phyloP scores from a whole-genome alignment of 2,888 invertebrate genomes.

The Argyresthia goedartella region DNA sequence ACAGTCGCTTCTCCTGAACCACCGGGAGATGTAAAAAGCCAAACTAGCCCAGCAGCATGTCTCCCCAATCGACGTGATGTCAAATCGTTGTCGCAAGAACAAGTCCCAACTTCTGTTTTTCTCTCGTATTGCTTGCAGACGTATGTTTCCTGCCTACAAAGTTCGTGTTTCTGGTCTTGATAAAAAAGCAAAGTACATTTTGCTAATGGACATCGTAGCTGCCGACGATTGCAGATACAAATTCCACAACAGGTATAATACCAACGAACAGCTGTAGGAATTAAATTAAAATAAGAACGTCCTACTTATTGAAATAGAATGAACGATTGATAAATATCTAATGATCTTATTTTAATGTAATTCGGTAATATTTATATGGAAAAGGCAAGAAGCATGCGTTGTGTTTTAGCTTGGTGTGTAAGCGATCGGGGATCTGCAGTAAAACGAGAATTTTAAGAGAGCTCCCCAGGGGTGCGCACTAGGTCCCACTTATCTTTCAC shows the following conservation, averaged over 20 bases:
- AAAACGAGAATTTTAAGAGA: slow-evolving; percentile 8
- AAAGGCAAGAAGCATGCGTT: slow-evolving; percentile 80
- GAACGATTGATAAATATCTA: slow-evolving; percentile 10
- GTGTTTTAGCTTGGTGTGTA: slow-evolving; percentile 27
- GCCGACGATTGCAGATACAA: slow-evolving; percentile 99
- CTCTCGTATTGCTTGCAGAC: slow-evolving; percentile 81
- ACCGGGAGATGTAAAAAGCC: slow-evolving; percentile 39
- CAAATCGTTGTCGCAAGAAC: slow-evolving; percentile 64
- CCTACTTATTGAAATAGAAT: background rate
- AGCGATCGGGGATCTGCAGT: slow-evolving; percentile 51
- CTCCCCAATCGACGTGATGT: slow-evolving; percentile 64
- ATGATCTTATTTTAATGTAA: slow-evolving; percentile 65
- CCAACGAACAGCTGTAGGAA: slow-evolving; percentile 37
- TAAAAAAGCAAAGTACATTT: slow-evolving; percentile 98
- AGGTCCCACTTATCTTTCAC: background rate
- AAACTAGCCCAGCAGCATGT: slow-evolving; percentile 55
- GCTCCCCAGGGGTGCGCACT: background rate
- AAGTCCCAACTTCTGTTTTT: slow-evolving; percentile 65
- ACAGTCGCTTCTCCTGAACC: slow-evolving; percentile 33
- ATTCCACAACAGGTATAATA: slow-evolving; percentile 90
- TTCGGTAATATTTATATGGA: slow-evolving; percentile 41
- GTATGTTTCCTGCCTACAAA: slow-evolving; percentile 98
- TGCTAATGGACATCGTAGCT: slow-evolving; percentile 98
- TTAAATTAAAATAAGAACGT: slow-evolving; percentile 64
- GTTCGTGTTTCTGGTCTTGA: slow-evolving; percentile 98